Evolutionary conservation across 2,797 vertebrate species (phyloP).

Genomic region (Dipus sagitta): DNA sequence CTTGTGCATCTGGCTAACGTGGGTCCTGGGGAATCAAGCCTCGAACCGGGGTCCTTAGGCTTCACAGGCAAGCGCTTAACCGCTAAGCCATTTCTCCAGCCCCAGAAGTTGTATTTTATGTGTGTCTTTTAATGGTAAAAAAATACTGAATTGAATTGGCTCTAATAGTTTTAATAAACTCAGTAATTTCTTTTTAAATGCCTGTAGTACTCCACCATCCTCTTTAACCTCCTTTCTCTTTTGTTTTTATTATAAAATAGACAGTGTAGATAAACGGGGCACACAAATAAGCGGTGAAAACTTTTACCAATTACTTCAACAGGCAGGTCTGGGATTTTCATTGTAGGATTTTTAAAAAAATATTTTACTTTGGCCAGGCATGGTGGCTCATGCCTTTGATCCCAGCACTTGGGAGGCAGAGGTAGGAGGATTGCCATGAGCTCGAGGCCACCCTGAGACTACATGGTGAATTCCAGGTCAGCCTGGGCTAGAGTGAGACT

Average conservation of each 20-base stretch:
- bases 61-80: too few relatives aligned
- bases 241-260: constrained; percentile 55
- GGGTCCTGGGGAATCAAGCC: too few relatives aligned
- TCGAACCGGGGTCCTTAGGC: too few relatives aligned
- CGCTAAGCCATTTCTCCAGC: too few relatives aligned
- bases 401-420: too few relatives aligned
- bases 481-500: too few relatives aligned
- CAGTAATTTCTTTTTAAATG: not conserved
- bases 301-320: not conserved
- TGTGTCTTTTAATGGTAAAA: not conserved
- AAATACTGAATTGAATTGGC: constrained; percentile 44
- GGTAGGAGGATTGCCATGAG: too few relatives aligned
- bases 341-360: not conserved
- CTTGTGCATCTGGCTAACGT: too few relatives aligned
- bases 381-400: too few relatives aligned
- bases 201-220: fast-evolving
- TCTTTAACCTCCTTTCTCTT: not conserved
- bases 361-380: too few relatives aligned
- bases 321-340: not conserved
- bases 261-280: not conserved
- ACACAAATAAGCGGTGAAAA: not conserved
- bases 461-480: too few relatives aligned
- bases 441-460: too few relatives aligned
- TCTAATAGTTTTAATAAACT: constrained; percentile 49
- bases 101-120: not conserved